These are phyloP conservation scores for Agonopterix heracliana DNA, from an alignment of 2,888 invertebrate genomes.

Conservation along the genomic window DNA sequence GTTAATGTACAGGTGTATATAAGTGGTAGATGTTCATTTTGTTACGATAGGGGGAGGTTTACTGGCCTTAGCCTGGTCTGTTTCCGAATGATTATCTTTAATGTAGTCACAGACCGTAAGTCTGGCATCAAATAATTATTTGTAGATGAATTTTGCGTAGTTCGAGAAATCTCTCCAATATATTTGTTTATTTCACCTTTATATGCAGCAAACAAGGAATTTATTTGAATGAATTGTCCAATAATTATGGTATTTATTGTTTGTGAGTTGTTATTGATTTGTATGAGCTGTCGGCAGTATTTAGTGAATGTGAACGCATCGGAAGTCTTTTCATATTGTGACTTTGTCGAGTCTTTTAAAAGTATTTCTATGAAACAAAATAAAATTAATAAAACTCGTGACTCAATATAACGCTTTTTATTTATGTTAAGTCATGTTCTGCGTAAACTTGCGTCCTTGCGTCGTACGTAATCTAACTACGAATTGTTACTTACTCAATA, in stretches of 20 bases:
- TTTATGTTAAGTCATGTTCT: conserved; percentile 21
- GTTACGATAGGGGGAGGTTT: conserved; percentile 37
- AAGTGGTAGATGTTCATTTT: conserved; percentile 61
- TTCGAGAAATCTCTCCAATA: conserved; percentile 14
- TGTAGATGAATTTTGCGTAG: conserved; percentile 1
- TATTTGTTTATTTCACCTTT: conserved; percentile 34
- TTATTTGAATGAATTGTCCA: conserved; percentile 67
- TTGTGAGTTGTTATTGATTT: conserved; percentile 65
- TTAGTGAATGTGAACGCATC: conserved; percentile 58
- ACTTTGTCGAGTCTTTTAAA: conserved; percentile 72
- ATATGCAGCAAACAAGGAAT: conserved; percentile 44
- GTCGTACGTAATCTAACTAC: no score
- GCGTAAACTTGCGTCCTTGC: no score
- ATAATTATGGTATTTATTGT: conserved; percentile 66
- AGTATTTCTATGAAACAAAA: conserved; percentile 71
- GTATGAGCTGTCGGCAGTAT: conserved; percentile 61
- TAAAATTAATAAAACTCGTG: conserved; percentile 63
- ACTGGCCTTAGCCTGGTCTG: conserved; percentile 13
- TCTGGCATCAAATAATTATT: not conserved
- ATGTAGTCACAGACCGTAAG: not conserved
- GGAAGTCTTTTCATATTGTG: conserved; percentile 69
- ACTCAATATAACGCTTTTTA: conserved; percentile 48
- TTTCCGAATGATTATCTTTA: not conserved
- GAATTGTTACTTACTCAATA: no score
- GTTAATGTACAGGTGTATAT: conserved; percentile 74